Percentiles rank a stretch among this genome's conserved stretches.
phyloP scores from a whole-genome alignment of 2,113 vertebrate species.

The Petaurus breviceps region DNA sequence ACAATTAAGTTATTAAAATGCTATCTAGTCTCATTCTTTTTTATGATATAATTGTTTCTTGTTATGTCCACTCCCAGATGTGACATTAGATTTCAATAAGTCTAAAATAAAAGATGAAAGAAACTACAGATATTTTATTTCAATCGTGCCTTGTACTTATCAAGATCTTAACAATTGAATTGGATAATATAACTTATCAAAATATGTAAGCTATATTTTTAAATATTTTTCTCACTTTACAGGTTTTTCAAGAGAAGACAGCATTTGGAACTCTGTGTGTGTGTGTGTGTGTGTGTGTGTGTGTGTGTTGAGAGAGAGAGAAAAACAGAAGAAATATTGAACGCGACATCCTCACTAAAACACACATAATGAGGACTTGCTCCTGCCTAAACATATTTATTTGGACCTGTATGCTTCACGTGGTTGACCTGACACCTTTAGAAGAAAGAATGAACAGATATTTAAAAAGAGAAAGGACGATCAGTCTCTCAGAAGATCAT shows the following conservation, averaged over 20 bases:
- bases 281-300: background rate
- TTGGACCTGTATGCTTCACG: conserved; percentile 79
- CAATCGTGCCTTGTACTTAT: background rate
- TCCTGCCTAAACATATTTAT: conserved; percentile 77
- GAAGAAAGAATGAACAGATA: conserved; percentile 74
- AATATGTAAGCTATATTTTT: conserved; percentile 39
- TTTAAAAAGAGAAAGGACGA: conserved; percentile 74
- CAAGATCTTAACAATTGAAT: background rate
- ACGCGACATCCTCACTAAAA: conserved; percentile 38
- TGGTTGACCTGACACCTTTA: conserved; percentile 63
- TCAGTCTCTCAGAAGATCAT: conserved; percentile 82
- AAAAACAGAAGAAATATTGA: conserved; percentile 23
- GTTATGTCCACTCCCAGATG: background rate
- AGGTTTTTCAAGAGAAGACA: conserved; percentile 69
- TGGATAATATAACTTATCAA: background rate
- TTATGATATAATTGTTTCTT: background rate
- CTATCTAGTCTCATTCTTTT: background rate
- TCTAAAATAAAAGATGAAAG: background rate
- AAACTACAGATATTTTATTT: background rate
- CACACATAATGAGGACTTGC: conserved; percentile 82
- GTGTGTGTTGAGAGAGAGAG: background rate
- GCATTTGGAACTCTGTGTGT: background rate
- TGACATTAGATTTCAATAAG: background rate
- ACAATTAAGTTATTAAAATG: background rate
- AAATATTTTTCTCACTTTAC: conserved; percentile 52